These are phyloP conservation scores for Diplodus puntazzo DNA, from an alignment of 2,797 vertebrate species.

Conservation along the genomic window DNA sequence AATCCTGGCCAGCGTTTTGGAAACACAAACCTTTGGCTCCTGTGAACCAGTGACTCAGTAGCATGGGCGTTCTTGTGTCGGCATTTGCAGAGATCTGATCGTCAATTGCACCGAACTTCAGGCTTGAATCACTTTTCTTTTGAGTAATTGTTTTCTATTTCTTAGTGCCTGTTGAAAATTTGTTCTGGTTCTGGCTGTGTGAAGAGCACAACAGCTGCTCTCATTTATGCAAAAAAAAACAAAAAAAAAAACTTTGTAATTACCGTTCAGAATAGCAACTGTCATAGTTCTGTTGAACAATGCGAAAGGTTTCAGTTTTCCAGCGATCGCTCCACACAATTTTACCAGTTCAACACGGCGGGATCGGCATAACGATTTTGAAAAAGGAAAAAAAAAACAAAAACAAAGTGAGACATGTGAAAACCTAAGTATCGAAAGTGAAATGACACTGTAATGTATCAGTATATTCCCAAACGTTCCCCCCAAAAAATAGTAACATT, in stretches of 20 bases:
- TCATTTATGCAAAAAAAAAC: neutral
- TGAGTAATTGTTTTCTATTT: neutral
- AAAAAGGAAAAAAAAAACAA: neutral
- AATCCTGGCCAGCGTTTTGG: neutral
- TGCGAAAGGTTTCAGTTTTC: neutral
- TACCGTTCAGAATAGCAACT: neutral
- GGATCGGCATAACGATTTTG: neutral
- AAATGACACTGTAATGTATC: neutral
- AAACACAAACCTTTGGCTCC: conserved; percentile 3
- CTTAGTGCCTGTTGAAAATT: conserved; percentile 23
- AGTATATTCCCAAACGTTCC: neutral
- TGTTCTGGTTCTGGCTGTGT: neutral
- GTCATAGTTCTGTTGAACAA: neutral
- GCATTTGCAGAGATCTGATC: conserved; percentile 3
- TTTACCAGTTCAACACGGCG: neutral
- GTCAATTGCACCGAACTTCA: conserved; percentile 1
- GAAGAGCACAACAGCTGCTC: conserved; percentile 21
- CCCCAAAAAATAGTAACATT: neutral
- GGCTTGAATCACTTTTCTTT: conserved; percentile 10
- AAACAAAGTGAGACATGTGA: neutral
- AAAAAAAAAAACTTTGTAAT: neutral
- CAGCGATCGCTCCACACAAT: neutral
- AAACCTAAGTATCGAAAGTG: neutral
- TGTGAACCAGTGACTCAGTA: neutral
- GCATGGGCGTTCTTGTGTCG: neutral